Evolutionary conservation across 2,797 vertebrate species (phyloP), one percentile per base, ranked within the genome.

Genomic region (Fringilla coelebs): DNA sequence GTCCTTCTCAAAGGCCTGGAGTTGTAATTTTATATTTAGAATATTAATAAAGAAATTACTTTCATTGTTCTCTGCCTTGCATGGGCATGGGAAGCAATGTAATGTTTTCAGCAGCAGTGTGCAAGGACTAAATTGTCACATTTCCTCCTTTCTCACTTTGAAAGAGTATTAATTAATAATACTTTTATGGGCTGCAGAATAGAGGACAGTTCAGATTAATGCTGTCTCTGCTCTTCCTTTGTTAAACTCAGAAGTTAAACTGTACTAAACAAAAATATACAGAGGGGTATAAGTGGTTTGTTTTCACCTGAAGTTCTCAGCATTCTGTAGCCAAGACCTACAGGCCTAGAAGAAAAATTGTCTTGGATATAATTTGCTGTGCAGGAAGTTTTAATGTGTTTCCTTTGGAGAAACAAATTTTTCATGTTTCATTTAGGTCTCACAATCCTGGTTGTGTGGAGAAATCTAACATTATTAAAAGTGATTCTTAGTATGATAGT

Each of bases 231-330:
- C 10, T 68, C 19, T 54, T 74, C 48, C 34, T 88, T 89, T 61
- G 8, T 51, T 43, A 80, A 74, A 79, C 4, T 3, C 34, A 67
- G 32, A 70, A 81, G n/a, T 1, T 55, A 21, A 89, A 32, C 8
- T 34, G 24, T 29, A 38, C 10, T 60, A 40, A 67, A 84, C 36
- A 13, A 19, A 78, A 76, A 18, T 28, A 17, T 49, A 51, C 2
- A 3, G 14, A 48, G 8, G 5, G 3, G 0, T 66, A 3, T 14
- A 34, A 38, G 2, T 28, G 17, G 45, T 5, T 31, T 38, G 2
- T 36, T 80, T 76, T 15, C 20, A 20, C 17, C 24, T 65, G 17
- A 41, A 80, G 67, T 85, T 74, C 19, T 74, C 38, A 54, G 13
- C 3, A 49, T 60, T 81, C 24, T 54, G 15, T 49, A 74, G 31